Evolutionary conservation across 2,113 vertebrate species (phyloP), one percentile per base, ranked within the genome.

Genomic region (Nicator chloris): DNA sequence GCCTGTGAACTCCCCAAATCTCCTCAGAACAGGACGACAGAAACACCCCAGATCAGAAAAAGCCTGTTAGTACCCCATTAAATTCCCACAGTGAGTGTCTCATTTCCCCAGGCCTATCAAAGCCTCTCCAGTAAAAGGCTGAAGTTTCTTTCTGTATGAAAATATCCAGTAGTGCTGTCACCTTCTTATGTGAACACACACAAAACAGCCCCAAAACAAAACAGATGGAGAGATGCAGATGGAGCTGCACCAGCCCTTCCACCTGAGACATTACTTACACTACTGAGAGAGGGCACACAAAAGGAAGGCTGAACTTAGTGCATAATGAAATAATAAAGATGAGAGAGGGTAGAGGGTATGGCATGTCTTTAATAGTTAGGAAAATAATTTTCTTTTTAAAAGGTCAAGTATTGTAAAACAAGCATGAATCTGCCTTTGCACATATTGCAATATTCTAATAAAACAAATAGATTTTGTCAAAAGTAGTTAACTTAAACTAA

Each of bases 151-250:
- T 42, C 16, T 2, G 4, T 8, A 30, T 16, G 20, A 82, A 80
- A 94, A 92, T 16, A 57, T 15, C 37, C 40, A 37, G 37, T 15
- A 56, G 56, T 45, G 42, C 59, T 68, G 72, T 68, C 60, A 86
- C 37, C 31, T 54, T 50, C 66, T 63, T 17, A 24, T 18, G 44
- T 35, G 82, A 66, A 49, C 45, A 53, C 18, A 69, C 26, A 57
- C 9, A n/a, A n/a, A n/a, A n/a, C n/a, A 70, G 47, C 9, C 65
- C 54, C 82, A 81, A 70, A 94, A 54, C 37, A 81, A 78, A 93
- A 27, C 47, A 94, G 37, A 39, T 13, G 37, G 37, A 61, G 27
- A 88, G 63, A 22, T 45, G 60, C 59, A 89, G 69, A 37, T 49
- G 77, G 66, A 84, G 21, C n/a, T 77, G 35, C 70, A 24, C 22